Conservation (phyloP, 2,113 vertebrate species). For the Eublepharis macularius region DNA sequence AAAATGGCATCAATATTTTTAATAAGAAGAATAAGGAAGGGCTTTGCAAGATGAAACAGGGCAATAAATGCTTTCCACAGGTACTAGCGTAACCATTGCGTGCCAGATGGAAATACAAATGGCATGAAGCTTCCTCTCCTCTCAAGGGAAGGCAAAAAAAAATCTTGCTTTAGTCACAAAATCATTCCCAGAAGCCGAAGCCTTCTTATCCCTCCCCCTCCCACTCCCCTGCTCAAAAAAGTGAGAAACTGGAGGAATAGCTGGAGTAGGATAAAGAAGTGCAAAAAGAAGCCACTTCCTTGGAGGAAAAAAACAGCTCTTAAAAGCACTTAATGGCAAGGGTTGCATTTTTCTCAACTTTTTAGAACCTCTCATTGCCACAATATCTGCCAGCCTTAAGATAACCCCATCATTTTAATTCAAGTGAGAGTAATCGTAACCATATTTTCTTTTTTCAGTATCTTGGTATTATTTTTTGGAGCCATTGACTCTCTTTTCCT, state of each 20-base stretch:
- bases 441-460: slow-evolving; percentile 26
- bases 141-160: not conserved
- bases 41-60: slow-evolving; percentile 41
- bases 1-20: slow-evolving; percentile 74
- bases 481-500: not conserved
- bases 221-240: not conserved
- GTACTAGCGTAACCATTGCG: not conserved
- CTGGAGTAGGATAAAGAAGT: not conserved
- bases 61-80: slow-evolving; percentile 22
- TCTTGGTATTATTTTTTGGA: not conserved
- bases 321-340: not conserved
- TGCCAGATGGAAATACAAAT: not conserved
- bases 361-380: not conserved
- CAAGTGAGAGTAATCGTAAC: not conserved
- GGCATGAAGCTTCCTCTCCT: not conserved
- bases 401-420: not conserved
- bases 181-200: accelerated
- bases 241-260: not conserved
- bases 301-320: not conserved
- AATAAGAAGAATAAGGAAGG: slow-evolving; percentile 57
- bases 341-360: not conserved
- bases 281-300: not conserved
- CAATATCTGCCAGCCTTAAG: not conserved
- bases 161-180: slow-evolving; percentile 3
- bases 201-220: no score